A percentile compares a stretch with the other conserved stretches of the same genome.
phyloP scores from a whole-genome alignment of 2,888 invertebrate genomes.

The Clepsis dumicolana region DNA sequence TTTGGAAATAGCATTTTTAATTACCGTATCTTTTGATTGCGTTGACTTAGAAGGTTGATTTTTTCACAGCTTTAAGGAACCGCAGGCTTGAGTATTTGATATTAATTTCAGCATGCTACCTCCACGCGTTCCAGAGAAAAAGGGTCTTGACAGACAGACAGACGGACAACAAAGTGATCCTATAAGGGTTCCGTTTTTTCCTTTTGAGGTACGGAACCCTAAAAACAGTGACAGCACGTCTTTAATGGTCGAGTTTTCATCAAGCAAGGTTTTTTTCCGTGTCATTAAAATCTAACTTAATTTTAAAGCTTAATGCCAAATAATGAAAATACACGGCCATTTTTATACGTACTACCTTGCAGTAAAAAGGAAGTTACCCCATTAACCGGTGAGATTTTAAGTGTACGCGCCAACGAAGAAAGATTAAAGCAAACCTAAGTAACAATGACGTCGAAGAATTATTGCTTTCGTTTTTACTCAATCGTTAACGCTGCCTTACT shows the following conservation, averaged over 20 bases:
- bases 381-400: not conserved
- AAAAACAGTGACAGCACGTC: not conserved
- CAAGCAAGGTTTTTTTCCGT: not conserved
- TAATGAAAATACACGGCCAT: not conserved
- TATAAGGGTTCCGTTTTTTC: too few relatives aligned
- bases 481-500: not conserved
- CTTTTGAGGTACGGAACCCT: too few relatives aligned
- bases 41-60: too few relatives aligned
- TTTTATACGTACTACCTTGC: not conserved
- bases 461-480: not conserved
- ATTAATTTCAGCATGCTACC: too few relatives aligned
- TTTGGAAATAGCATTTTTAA: too few relatives aligned
- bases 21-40: too few relatives aligned
- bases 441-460: not conserved
- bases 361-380: slow-evolving; percentile 2
- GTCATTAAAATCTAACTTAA: not conserved
- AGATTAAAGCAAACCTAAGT: not conserved
- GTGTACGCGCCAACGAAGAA: not conserved
- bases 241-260: not conserved
- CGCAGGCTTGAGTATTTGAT: too few relatives aligned
- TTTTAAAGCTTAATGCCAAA: not conserved
- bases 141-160: too few relatives aligned
- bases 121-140: too few relatives aligned
- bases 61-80: too few relatives aligned
- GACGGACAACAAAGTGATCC: too few relatives aligned